Evolutionary conservation across 2,113 vertebrate genomes (phyloP).

Genomic region (Himantopus leucocephalus): DNA sequence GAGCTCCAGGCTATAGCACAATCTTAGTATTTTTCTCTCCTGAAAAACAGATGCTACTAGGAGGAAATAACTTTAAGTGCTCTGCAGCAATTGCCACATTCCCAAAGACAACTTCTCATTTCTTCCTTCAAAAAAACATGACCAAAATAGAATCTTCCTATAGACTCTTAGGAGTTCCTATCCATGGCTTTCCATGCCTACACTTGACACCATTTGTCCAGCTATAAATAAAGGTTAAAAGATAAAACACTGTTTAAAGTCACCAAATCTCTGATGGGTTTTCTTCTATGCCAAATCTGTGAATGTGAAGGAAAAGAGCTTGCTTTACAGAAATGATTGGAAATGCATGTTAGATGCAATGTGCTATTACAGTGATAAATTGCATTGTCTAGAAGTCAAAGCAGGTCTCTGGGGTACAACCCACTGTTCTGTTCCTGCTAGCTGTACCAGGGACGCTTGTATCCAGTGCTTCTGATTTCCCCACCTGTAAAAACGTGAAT

Average conservation of each 20-base stretch:
- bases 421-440: neutral
- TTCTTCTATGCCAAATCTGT: neutral
- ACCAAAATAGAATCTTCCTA: neutral
- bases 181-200: neutral
- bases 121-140: neutral
- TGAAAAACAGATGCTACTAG: slow-evolving; percentile 9
- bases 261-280: neutral
- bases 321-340: neutral
- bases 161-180: neutral
- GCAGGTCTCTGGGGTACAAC: neutral
- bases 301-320: neutral
- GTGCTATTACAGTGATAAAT: neutral
- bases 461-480: neutral
- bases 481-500: neutral
- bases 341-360: neutral
- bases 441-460: neutral
- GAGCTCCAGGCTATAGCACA: slow-evolving; percentile 7
- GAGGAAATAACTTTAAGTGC: neutral
- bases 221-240: neutral
- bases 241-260: neutral
- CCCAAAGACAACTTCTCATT: neutral
- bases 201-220: neutral
- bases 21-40: slow-evolving; percentile 23
- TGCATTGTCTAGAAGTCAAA: neutral
- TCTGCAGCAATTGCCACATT: neutral